phyloP scores from a whole-genome alignment of 2,113 vertebrate genomes.

The Shinisaurus crocodilurus region DNA sequence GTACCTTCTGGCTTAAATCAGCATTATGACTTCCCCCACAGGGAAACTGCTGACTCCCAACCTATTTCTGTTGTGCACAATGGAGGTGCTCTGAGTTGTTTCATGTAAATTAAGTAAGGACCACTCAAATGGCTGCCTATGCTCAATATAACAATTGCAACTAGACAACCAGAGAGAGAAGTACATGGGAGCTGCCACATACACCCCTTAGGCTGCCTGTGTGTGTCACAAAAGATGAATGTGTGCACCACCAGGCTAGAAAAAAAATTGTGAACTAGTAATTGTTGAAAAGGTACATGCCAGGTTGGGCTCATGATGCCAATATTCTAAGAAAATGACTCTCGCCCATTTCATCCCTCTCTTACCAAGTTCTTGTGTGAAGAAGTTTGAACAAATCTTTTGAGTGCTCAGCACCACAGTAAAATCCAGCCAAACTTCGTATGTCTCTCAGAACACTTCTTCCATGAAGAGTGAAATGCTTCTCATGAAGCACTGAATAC shows the following conservation, averaged over 20 bases:
- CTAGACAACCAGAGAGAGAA: no score
- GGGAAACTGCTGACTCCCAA: neutral
- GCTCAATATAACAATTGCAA: neutral
- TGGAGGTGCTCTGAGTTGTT: neutral
- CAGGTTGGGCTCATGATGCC: neutral
- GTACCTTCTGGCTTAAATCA: neutral
- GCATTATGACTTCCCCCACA: neutral
- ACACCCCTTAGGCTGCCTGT: neutral
- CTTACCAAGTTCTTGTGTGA: neutral
- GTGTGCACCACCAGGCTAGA: neutral
- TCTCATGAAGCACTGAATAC: neutral
- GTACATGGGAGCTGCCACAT: no score
- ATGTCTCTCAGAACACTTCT: neutral
- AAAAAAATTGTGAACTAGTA: neutral
- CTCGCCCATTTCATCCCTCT: neutral
- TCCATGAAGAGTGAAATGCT: neutral
- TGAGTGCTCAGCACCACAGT: neutral
- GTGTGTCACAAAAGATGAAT: neutral
- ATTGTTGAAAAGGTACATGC: neutral
- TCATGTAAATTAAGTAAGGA: neutral
- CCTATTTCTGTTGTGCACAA: neutral
- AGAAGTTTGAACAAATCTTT: neutral
- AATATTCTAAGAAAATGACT: neutral
- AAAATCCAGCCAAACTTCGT: neutral
- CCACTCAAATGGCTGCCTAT: neutral